Evolutionary conservation across 2,888 invertebrate genomes (phyloP), one percentile per base, ranked within the genome.

Genomic region (Orthosia gothica): DNA sequence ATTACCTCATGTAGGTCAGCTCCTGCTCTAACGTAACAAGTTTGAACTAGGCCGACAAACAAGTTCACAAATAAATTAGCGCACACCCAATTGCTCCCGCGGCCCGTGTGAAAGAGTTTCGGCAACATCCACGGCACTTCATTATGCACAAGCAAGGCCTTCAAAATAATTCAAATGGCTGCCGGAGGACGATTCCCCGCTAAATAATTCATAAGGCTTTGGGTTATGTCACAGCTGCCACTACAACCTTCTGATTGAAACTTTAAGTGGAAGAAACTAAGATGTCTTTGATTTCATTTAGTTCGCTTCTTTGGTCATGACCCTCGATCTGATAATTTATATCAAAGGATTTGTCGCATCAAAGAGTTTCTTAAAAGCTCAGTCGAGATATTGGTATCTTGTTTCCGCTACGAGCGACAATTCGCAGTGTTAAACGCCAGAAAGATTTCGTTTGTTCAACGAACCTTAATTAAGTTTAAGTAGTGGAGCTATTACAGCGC

Each of bases 101-200:
- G 72, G 71, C 75, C 69, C 76, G 82, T 86, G 88, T 87, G 87
- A 90, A 91, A 90, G 89, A 89, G 89, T 90, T 89, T 85, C 85
- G 77, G 85, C 82, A 88, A 89, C 90, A 91, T 89, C 88, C 84
- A 84, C 84, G 79, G 76, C 88, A 90, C 90, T 93, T 94, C 93
- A 94, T 94, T 93, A 94, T 93, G 92, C 92, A 92, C 89, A 90
- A 92, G 89, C 86, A 89, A 92, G 91, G 89, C 89, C 91, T 92
- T 92, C 93, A 93, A 95, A 94, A 94, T 94, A 95, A 95, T 94
- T 94, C 92, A 93, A 94, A 94, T 92, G 91, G 91, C 92, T 92
- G 91, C 92, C 91, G 85, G 89, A 91, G 92, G 93, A 90, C 90
- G 90, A 90, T 90, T 91, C 89, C 89, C 90, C 89, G 91, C 88